These are phyloP conservation scores for Scaptomyza parva DNA, from an alignment of 2,888 invertebrate species.

Conservation along the genomic window DNA sequence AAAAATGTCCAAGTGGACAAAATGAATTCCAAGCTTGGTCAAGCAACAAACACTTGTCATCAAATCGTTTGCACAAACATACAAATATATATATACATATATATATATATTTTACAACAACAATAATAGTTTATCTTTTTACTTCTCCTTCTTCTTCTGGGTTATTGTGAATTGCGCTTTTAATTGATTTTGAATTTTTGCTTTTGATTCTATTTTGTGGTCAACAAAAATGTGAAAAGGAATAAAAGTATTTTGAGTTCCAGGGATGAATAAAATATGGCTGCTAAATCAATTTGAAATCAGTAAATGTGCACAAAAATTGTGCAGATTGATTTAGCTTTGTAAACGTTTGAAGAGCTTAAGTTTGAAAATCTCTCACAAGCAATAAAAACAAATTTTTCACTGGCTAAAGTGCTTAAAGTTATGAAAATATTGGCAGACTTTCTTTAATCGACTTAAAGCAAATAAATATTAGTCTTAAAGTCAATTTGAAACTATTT, in stretches of 20 bases:
- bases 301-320: not conserved
- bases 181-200: conserved; percentile 57
- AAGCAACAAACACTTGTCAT: not conserved
- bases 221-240: not conserved
- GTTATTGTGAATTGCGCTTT: conserved; percentile 35
- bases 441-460: too few species aligned
- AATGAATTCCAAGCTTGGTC: not conserved
- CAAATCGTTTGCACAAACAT: not conserved
- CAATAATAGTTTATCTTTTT: not conserved
- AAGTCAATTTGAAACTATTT: too few species aligned
- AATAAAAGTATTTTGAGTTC: not conserved
- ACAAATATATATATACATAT: too few species aligned
- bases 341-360: not conserved
- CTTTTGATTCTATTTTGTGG: conserved; percentile 13
- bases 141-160: too few species aligned
- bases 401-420: too few species aligned
- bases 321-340: not conserved
- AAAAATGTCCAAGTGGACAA: conserved; percentile 9
- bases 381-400: not conserved
- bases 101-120: conserved; percentile 1
- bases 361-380: not conserved
- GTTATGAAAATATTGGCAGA: too few species aligned
- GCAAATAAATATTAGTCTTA: too few species aligned
- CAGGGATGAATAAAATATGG: not conserved
- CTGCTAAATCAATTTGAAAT: not conserved